These are phyloP conservation scores for Tetragnatha montana DNA, from an alignment of 2,888 invertebrate species.

Conservation along the genomic window DNA sequence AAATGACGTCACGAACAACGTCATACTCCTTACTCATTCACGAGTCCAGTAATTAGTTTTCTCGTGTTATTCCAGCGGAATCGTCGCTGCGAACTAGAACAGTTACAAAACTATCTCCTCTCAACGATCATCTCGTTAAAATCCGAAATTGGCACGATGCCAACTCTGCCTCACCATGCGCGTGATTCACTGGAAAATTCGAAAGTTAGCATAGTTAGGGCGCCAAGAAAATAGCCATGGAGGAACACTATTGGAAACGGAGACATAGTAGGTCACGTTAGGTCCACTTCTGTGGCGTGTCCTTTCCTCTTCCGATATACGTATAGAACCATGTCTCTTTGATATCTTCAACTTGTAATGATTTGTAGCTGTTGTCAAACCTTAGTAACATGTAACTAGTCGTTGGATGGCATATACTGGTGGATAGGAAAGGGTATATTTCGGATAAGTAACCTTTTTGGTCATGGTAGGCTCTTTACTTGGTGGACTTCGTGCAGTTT, in stretches of 20 bases:
- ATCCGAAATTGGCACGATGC: slow-evolving; percentile 29
- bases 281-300: neutral
- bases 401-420: neutral
- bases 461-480: too few species aligned
- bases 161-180: slow-evolving; percentile 3
- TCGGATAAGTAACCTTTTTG: too few species aligned
- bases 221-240: slow-evolving; percentile 7
- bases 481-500: too few species aligned
- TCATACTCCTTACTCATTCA: neutral
- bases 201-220: slow-evolving; percentile 16
- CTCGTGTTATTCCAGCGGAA: neutral
- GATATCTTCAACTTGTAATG: neutral
- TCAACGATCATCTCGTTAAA: slow-evolving; percentile 20
- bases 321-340: neutral
- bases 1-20: neutral
- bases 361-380: neutral
- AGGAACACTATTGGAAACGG: neutral
- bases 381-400: neutral
- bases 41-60: neutral
- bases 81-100: neutral
- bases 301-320: neutral
- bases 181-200: slow-evolving; percentile 8
- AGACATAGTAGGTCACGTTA: neutral
- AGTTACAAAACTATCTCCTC: neutral
- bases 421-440: too few species aligned